Conservation (phyloP, 2,888 invertebrate species). For the Noctuana brunneofusca region DNA sequence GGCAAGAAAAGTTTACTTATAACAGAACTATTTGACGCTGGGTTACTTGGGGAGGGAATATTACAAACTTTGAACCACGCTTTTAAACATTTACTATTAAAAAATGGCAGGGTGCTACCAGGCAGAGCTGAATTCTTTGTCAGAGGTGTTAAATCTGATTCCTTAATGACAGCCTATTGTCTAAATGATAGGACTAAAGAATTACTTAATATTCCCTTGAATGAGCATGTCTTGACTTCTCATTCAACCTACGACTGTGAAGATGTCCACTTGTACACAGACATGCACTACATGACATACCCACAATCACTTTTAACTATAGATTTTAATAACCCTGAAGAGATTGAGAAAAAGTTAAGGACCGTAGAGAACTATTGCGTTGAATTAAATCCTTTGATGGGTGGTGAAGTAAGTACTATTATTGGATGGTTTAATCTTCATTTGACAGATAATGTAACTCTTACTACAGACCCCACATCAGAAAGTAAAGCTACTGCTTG, state of each 20-base stretch:
- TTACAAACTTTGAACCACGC: conserved; percentile 87
- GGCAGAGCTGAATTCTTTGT: conserved; percentile 84
- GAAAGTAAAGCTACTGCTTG: conserved; percentile 84
- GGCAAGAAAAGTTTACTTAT: conserved; percentile 85
- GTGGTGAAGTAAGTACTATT: conserved; percentile 85
- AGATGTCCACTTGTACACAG: conserved; percentile 81
- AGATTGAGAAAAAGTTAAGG: conserved; percentile 67
- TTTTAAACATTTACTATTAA: conserved; percentile 82
- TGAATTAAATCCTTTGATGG: conserved; percentile 59
- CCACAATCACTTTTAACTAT: conserved; percentile 80
- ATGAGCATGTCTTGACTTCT: conserved; percentile 56
- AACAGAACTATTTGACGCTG: conserved; percentile 92
- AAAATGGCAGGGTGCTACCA: conserved; percentile 83
- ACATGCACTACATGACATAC: conserved; percentile 83
- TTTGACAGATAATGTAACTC: conserved; percentile 83
- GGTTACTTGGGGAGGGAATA: conserved; percentile 89
- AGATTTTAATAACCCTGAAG: conserved; percentile 83
- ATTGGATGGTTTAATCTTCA: conserved; percentile 89
- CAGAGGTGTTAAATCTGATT: conserved; percentile 83
- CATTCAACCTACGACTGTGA: conserved; percentile 87
- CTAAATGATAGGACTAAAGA: conserved; percentile 52
- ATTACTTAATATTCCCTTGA: conserved; percentile 55
- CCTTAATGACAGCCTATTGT: conserved; percentile 75
- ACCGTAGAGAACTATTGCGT: conserved; percentile 63
- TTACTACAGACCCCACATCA: conserved; percentile 84